A percentile compares a stretch with the other conserved stretches of the same genome.
Evolutionary conservation across 1,140 invertebrate species (phyloP).

Genomic region (Calosoma granatense): DNA sequence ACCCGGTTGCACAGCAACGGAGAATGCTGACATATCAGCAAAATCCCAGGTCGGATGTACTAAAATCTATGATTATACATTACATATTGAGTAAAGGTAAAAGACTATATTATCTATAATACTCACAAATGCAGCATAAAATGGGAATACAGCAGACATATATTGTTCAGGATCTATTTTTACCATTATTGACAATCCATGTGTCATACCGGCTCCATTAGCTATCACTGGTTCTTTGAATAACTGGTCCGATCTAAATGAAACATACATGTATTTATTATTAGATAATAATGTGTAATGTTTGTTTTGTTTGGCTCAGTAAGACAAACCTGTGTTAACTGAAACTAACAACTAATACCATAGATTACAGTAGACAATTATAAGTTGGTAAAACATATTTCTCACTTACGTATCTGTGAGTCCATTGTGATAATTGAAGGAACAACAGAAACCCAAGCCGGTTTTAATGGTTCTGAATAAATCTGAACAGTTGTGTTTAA

Average conservation of each 20-base stretch:
- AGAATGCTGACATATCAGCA: background rate
- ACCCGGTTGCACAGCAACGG: background rate
- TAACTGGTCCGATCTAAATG: too few relatives aligned
- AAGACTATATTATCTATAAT: background rate
- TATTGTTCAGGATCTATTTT: background rate
- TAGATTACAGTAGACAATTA: too few relatives aligned
- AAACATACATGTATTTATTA: too few relatives aligned
- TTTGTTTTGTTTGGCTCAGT: too few relatives aligned
- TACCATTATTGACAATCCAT: background rate
- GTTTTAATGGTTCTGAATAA: background rate
- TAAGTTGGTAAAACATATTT: too few relatives aligned
- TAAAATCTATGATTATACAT: background rate
- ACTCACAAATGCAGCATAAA: background rate
- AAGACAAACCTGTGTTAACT: too few relatives aligned
- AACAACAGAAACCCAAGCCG: background rate
- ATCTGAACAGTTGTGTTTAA: background rate
- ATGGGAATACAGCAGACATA: background rate
- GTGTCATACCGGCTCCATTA: background rate
- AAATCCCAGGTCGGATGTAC: background rate
- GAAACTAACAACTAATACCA: too few relatives aligned
- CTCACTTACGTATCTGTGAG: background rate
- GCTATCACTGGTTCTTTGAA: background rate
- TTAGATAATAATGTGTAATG: too few relatives aligned
- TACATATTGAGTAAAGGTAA: background rate
- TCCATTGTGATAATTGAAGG: background rate